phyloP scores from a whole-genome alignment of 2,113 vertebrate species.

The Corythornis madagascariensis region DNA sequence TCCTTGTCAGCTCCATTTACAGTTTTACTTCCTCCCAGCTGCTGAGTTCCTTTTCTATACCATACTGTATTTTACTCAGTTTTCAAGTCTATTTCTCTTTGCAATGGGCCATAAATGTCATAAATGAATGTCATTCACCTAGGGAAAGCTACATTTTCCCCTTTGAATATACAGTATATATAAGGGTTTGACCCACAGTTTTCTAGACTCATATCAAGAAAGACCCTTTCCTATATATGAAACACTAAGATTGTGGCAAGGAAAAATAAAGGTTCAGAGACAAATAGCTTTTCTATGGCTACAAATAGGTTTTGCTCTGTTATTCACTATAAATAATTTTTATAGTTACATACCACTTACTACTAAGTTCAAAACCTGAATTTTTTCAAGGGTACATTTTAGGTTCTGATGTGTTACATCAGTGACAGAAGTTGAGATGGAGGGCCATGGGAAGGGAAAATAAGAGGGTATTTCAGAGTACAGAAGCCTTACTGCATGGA shows the following conservation, averaged over 20 bases:
- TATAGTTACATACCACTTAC: neutral
- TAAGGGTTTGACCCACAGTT: neutral
- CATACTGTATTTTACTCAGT: neutral
- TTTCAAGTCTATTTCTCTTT: neutral
- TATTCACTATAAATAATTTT: neutral
- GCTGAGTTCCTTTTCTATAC: neutral
- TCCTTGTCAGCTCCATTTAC: neutral
- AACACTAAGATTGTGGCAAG: neutral
- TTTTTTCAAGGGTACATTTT: neutral
- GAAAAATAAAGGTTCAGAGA: neutral
- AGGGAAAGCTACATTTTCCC: neutral
- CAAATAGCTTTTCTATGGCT: neutral
- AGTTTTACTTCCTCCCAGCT: neutral
- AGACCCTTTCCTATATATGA: neutral
- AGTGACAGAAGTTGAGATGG: neutral
- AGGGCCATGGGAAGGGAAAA: neutral
- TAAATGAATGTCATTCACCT: neutral
- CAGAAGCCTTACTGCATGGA: neutral
- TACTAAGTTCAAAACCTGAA: neutral
- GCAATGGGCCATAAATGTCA: neutral
- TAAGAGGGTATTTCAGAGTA: neutral
- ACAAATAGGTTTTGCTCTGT: neutral
- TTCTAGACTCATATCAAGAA: neutral
- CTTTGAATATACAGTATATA: neutral
- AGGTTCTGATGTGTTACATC: neutral